Conservation (phyloP, 2,113 vertebrate genomes). For the Cyanistes caeruleus region DNA sequence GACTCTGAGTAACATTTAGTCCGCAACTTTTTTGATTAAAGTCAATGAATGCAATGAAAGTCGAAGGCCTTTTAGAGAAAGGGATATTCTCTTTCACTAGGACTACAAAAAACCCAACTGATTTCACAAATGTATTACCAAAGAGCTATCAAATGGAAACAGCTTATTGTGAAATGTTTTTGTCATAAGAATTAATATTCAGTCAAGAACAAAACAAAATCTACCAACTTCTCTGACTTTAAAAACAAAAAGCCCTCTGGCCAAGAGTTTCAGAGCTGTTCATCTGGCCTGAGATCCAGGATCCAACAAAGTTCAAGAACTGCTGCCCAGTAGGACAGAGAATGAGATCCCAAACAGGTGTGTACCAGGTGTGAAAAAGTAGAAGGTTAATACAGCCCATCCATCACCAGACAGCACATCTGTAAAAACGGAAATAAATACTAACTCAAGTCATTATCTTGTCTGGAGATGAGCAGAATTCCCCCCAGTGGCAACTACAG, state of each 20-base stretch:
- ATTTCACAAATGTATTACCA: conserved; percentile 34
- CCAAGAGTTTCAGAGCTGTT: conserved; percentile 12
- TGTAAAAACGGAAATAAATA: conserved; percentile 49
- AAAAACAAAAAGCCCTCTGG: conserved; percentile 40
- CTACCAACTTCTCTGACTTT: conserved; percentile 30
- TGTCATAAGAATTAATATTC: conserved; percentile 51
- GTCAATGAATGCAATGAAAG: not conserved
- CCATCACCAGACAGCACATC: conserved; percentile 50
- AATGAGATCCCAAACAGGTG: conserved; percentile 52
- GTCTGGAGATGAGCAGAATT: conserved; percentile 56
- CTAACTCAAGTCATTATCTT: conserved; percentile 19
- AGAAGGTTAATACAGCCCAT: conserved; percentile 46
- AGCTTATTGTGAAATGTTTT: conserved; percentile 56
- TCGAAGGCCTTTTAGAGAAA: not conserved
- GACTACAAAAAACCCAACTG: not conserved
- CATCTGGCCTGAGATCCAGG: not conserved
- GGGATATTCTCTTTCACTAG: not conserved
- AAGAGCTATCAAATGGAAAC: conserved; percentile 41
- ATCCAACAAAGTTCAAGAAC: conserved; percentile 41
- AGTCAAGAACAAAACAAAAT: conserved; percentile 50
- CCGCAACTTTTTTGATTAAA: not conserved
- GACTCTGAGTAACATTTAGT: not conserved
- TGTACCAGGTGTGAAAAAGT: conserved; percentile 52
- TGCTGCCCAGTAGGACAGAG: conserved; percentile 17
- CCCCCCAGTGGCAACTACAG: conserved; percentile 3